Evolutionary conservation across 2,888 invertebrate genomes (phyloP), one percentile per base, ranked within the genome.

Genomic region (Microplitis manilae): DNA sequence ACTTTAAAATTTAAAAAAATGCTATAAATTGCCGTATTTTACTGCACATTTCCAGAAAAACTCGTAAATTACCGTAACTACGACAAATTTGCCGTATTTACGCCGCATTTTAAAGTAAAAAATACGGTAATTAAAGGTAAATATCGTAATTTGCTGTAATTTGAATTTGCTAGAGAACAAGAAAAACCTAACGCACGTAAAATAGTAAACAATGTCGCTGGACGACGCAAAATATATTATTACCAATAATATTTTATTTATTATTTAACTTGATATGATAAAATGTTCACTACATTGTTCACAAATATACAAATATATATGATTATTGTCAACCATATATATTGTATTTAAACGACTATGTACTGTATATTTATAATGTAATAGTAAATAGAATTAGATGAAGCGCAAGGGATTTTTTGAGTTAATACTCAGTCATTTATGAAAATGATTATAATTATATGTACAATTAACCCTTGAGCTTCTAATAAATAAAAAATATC

Each of bases 151-250:
- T 30, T 30, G 30, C 30, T 2, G 30, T 30, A 9, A 59, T 59
- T 59, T 59, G 13, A 41, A 67, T 62, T 50, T 50, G 65, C 41
- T 6, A 67, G 50, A 60, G n/a, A 17, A 9, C 9, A 71, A 40
- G 61, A 40, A 15, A 50, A 50, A 50, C 0, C 8, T 13, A 50
- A 39, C 8, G 30, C 50, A 71, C 13, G 59, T 67, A 68, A 13
- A 59, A 38, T 60, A 68, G 71, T 77, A 75, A 79, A 60, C 72
- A 68, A 75, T 78, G 81, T 82, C 78, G 81, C 81, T 80, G 81
- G 81, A 61, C 81, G 81, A 82, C 81, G 59, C 78, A 59, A 75
- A 71, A 77, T 75, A 79, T 77, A 71, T 79, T 78, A 77, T 68
- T 62, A 60, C n/a, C 20, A 64, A 75, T 7, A 76, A 50, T 50